A percentile compares a stretch with the other conserved stretches of the same genome.
Evolutionary conservation across 2,888 invertebrate genomes (phyloP).

Genomic region (Entomobrya multifasciata): DNA sequence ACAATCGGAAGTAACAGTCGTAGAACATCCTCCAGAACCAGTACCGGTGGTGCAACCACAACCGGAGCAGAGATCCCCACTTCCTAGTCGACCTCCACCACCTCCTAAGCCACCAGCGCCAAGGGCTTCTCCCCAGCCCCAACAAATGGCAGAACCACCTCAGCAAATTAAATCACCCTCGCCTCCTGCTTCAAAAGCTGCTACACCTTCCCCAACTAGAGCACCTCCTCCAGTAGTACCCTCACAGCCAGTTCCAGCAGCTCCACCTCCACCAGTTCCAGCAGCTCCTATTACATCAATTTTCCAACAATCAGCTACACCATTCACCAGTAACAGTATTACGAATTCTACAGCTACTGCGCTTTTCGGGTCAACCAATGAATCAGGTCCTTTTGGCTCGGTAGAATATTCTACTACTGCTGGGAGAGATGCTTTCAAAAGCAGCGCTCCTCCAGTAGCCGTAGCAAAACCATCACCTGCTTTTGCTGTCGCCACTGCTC

Average conservation of each 20-base stretch:
- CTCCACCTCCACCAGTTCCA: conserved; percentile 39
- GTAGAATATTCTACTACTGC: conserved; percentile 33
- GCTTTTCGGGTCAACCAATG: conserved; percentile 47
- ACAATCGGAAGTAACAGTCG: too few relatives aligned
- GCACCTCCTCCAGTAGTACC: conserved; percentile 41
- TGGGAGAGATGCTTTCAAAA: conserved; percentile 55
- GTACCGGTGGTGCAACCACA: conserved; percentile 17
- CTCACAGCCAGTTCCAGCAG: conserved; percentile 72
- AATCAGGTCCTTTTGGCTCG: conserved; percentile 51
- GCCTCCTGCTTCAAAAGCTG: conserved; percentile 42
- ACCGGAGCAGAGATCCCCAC: conserved; percentile 51
- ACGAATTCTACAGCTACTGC: conserved; percentile 38
- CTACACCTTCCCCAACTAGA: conserved; percentile 52
- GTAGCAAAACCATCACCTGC: conserved; percentile 44
- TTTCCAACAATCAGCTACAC: conserved; percentile 74
- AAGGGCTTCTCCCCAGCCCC: conserved; percentile 61
- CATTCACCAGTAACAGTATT: conserved; percentile 65
- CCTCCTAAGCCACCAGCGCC: conserved; percentile 69
- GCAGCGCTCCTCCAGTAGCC: conserved; percentile 45
- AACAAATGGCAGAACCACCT: conserved; percentile 17
- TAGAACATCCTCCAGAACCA: too few relatives aligned
- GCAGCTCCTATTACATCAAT: conserved; percentile 76
- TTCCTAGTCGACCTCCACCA: conserved; percentile 79
- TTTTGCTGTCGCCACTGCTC: conserved; percentile 77
- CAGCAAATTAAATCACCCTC: conserved; percentile 59